Evolutionary conservation across 2,888 invertebrate genomes (phyloP).

Genomic region (Phortica okadai): DNA sequence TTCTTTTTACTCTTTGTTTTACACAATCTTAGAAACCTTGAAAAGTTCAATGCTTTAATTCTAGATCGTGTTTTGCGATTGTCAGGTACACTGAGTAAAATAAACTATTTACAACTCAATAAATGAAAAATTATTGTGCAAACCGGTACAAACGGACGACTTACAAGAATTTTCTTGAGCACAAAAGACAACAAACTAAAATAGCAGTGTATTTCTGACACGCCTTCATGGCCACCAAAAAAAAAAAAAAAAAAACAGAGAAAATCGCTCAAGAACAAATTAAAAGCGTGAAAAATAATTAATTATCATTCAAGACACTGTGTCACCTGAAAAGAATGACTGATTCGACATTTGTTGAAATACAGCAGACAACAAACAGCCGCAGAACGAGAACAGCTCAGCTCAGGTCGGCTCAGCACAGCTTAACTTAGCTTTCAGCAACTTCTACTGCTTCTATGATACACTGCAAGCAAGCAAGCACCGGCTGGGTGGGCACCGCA

Average conservation of each 20-base stretch:
- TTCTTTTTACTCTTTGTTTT: background rate
- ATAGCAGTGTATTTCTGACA: background rate
- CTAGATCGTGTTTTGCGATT: background rate
- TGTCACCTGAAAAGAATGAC: conserved; percentile 25
- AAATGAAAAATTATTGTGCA: background rate
- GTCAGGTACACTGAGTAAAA: conserved; percentile 16
- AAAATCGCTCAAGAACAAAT: conserved; percentile 22
- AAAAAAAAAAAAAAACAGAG: background rate
- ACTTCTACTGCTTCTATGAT: background rate
- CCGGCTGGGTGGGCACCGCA: conserved; percentile 19
- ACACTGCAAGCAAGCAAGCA: too few relatives aligned
- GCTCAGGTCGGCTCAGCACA: background rate
- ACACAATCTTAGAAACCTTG: conserved; percentile 17
- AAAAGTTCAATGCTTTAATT: conserved; percentile 30
- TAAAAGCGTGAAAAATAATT: conserved; percentile 33
- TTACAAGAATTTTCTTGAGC: background rate
- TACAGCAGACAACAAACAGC: background rate
- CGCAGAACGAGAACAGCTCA: conserved; percentile 1
- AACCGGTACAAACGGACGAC: background rate
- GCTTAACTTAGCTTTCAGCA: background rate
- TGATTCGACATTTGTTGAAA: conserved; percentile 32
- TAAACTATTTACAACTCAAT: background rate
- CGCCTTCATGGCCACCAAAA: background rate
- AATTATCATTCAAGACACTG: conserved; percentile 19
- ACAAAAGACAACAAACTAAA: too few relatives aligned